Conservation (phyloP, 2,888 invertebrate species). For the Mythimna pallens region DNA sequence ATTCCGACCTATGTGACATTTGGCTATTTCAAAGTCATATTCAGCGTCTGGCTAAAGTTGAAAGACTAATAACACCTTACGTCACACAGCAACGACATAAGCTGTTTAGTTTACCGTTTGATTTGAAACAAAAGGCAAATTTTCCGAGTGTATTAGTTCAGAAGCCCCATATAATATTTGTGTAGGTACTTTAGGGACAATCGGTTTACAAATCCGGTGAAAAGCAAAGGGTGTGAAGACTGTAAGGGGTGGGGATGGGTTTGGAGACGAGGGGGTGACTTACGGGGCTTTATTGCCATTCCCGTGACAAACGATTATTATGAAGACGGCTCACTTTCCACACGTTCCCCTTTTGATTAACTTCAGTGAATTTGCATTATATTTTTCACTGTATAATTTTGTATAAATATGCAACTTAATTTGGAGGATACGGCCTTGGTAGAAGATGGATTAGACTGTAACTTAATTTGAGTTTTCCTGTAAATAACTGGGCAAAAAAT, state of each 20-base stretch:
- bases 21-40: not conserved
- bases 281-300: constrained; percentile 75
- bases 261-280: constrained; percentile 54
- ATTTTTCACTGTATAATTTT: constrained; percentile 56
- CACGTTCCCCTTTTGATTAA: constrained; percentile 70
- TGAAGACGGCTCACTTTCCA: constrained; percentile 77
- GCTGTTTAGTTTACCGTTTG: constrained; percentile 48
- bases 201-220: constrained; percentile 66
- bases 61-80: not conserved
- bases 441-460: constrained; percentile 28
- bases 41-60: not conserved
- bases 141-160: constrained; percentile 59
- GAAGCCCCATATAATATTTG: constrained; percentile 64
- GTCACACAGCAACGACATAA: not conserved
- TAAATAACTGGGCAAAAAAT: constrained; percentile 1
- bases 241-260: constrained; percentile 49
- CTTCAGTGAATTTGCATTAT: constrained; percentile 61
- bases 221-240: constrained; percentile 67
- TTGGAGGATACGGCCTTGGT: constrained; percentile 14
- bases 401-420: constrained; percentile 54
- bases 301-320: constrained; percentile 79
- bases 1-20: not conserved
- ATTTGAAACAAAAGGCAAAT: constrained; percentile 60
- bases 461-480: constrained; percentile 34
- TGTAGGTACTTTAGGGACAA: constrained; percentile 67